Evolutionary conservation across 2,888 invertebrate species (phyloP).

Genomic region (Allygus modestus): DNA sequence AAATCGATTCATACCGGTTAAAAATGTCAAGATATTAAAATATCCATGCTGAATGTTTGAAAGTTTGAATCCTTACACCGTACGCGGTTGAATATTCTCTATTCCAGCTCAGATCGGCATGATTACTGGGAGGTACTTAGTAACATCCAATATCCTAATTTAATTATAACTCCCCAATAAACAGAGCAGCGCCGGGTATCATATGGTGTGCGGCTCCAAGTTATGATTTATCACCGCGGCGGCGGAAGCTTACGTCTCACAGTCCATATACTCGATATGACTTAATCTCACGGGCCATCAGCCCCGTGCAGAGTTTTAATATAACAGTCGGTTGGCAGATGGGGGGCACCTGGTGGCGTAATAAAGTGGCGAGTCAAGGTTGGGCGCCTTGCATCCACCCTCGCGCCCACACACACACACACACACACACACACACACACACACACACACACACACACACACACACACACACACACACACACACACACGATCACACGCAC

Average conservation of each 20-base stretch:
- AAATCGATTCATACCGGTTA: too few species aligned
- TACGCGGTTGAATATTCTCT: too few species aligned
- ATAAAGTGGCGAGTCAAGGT: slow-evolving; percentile 51
- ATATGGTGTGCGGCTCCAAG: not conserved
- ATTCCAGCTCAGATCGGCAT: too few species aligned
- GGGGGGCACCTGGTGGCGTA: slow-evolving; percentile 42
- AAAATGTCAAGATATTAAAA: too few species aligned
- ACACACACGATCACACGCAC: not conserved
- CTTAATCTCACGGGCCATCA: slow-evolving; percentile 51
- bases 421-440: not conserved
- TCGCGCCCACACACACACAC: not conserved
- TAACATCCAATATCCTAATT: not conserved
- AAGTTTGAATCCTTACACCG: too few species aligned
- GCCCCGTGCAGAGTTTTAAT: slow-evolving; percentile 37
- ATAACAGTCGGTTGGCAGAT: slow-evolving; percentile 24
- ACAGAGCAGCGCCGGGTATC: not conserved
- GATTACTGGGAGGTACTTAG: not conserved
- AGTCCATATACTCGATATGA: slow-evolving; percentile 44
- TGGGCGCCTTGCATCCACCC: slow-evolving; percentile 42
- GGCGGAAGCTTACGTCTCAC: slow-evolving; percentile 15
- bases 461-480: not conserved
- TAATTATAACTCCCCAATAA: not conserved
- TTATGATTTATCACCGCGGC: not conserved
- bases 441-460: not conserved
- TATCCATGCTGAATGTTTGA: too few species aligned